These are phyloP conservation scores for Ctenopoma kingsleyae DNA, from an alignment of 2,797 vertebrate species.

Conservation along the genomic window DNA sequence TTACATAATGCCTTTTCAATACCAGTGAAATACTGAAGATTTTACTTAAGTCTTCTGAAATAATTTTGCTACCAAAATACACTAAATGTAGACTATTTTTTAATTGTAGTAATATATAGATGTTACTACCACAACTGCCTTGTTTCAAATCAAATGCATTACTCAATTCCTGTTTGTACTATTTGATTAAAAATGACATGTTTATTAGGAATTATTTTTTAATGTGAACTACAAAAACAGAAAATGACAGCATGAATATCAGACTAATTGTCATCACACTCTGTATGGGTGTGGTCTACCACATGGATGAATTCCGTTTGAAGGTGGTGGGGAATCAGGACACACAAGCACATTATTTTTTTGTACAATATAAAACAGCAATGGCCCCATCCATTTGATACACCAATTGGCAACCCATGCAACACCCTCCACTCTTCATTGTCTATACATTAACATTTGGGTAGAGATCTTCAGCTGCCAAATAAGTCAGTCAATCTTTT, in stretches of 20 bases:
- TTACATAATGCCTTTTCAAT: neutral
- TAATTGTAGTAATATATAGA: too few species aligned
- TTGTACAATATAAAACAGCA: conserved; percentile 99
- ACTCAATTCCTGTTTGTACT: neutral
- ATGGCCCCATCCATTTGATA: conserved; percentile 82
- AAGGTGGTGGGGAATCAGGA: conserved; percentile 74
- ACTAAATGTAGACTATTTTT: conserved; percentile 1
- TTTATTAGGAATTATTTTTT: conserved; percentile 92
- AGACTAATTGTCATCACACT: conserved; percentile 91
- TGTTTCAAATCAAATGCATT: neutral
- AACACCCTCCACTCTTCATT: conserved; percentile 79
- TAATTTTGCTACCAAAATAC: neutral
- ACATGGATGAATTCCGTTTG: conserved; percentile 85
- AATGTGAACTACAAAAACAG: conserved; percentile 96
- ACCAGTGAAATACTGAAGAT: neutral
- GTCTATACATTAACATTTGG: conserved; percentile 80
- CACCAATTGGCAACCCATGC: conserved; percentile 90
- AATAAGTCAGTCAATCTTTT: conserved; percentile 84
- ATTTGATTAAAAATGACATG: conserved; percentile 50
- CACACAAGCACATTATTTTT: conserved; percentile 85
- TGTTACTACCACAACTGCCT: too few species aligned
- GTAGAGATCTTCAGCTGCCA: conserved; percentile 88
- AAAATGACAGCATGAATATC: conserved; percentile 92
- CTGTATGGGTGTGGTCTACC: conserved; percentile 88
- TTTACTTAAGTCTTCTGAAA: neutral